A percentile compares a stretch with the other conserved stretches of the same genome.
phyloP scores from a whole-genome alignment of 2,113 vertebrate genomes.

The Theropithecus gelada region DNA sequence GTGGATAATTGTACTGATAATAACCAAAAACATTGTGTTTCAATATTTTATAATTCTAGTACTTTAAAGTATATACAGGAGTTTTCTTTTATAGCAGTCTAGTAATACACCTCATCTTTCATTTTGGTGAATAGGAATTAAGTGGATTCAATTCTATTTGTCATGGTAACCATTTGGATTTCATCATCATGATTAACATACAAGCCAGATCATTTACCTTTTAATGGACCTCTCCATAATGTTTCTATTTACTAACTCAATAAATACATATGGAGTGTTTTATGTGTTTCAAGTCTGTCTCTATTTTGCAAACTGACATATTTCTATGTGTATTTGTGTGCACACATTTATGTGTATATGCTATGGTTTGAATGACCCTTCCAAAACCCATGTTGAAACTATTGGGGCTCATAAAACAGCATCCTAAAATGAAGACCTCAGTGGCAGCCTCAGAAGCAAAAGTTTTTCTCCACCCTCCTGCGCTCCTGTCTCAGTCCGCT shows the following conservation, averaged over 20 bases:
- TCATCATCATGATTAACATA: background rate
- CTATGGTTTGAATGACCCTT: background rate
- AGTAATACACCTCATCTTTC: background rate
- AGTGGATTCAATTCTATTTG: background rate
- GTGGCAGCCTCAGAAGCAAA: too few species aligned
- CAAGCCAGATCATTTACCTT: background rate
- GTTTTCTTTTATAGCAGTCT: background rate
- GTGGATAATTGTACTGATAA: background rate
- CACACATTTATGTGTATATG: background rate
- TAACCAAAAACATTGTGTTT: background rate
- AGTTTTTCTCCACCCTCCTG: too few species aligned
- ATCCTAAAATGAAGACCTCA: too few species aligned
- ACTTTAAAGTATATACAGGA: background rate
- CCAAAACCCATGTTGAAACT: background rate
- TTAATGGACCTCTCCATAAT: background rate
- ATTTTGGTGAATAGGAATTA: background rate
- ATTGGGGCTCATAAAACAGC: too few species aligned
- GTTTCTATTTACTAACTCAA: background rate
- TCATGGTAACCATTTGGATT: background rate
- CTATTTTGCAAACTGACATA: background rate
- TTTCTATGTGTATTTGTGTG: background rate
- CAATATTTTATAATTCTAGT: background rate
- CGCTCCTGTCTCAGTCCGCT: too few species aligned
- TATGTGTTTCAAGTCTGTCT: background rate
- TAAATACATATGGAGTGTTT: background rate